Conservation (phyloP, 2,888 invertebrate species). For the Caenorhabditis sulstoni region DNA sequence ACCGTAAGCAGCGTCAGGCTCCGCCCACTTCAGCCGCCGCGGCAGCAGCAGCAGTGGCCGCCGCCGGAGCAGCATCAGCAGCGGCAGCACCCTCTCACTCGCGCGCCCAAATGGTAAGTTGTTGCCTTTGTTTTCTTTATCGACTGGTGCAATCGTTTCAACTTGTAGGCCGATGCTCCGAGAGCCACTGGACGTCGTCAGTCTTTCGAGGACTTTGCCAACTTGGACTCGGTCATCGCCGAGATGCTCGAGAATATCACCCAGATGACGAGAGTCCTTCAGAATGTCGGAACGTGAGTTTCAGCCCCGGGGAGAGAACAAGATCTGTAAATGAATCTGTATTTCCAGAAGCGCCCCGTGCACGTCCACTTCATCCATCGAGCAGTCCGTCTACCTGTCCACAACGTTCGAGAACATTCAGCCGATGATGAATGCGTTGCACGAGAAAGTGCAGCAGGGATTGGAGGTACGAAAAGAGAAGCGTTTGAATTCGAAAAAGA, state of each 20-base stretch:
- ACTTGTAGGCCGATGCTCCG: neutral
- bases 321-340: no score
- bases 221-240: conserved; percentile 48
- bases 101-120: conserved; percentile 14
- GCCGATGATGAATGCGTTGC: conserved; percentile 42
- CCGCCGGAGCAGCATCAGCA: neutral
- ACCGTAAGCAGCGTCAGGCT: conserved; percentile 25
- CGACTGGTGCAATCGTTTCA: conserved; percentile 1
- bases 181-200: conserved; percentile 34
- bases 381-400: conserved; percentile 48
- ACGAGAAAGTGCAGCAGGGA: conserved; percentile 39
- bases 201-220: conserved; percentile 61
- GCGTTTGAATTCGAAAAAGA: no score
- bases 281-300: conserved; percentile 46
- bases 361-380: conserved; percentile 50
- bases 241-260: conserved; percentile 39
- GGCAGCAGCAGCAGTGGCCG: neutral
- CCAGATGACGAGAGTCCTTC: conserved; percentile 48
- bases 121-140: no score
- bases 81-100: neutral
- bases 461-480: conserved; percentile 39
- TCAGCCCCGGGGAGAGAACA: no score
- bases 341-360: conserved; percentile 27
- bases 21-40: conserved; percentile 21
- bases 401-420: conserved; percentile 42